Evolutionary conservation across 2,888 invertebrate species (phyloP).

Genomic region (Philereme transversata): DNA sequence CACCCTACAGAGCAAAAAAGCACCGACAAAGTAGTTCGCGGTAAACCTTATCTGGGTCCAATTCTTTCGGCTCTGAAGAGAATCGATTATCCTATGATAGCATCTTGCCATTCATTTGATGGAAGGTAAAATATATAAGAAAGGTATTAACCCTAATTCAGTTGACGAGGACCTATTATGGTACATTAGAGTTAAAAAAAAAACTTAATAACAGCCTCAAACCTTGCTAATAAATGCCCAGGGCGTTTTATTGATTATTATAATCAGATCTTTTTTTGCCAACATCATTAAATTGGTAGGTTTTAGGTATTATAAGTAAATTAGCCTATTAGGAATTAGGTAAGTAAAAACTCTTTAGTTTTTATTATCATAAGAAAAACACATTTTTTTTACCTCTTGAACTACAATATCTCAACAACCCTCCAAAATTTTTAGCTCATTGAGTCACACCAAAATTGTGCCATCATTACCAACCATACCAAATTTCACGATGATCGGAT

Average conservation of each 20-base stretch:
- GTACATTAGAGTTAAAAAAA: conserved; percentile 9
- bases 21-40: conserved; percentile 69
- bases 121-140: conserved; percentile 21
- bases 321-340: too few species aligned
- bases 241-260: conserved; percentile 10
- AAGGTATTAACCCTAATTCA: conserved; percentile 14
- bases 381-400: too few species aligned
- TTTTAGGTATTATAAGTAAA: too few species aligned
- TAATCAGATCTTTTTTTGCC: conserved; percentile 6
- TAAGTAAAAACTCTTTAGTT: too few species aligned
- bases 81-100: conserved; percentile 56
- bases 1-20: conserved; percentile 58
- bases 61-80: conserved; percentile 57
- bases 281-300: background rate
- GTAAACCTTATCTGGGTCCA: conserved; percentile 60
- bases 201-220: conserved; percentile 7
- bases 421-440: too few species aligned
- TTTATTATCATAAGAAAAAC: too few species aligned
- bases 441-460: too few species aligned
- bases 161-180: conserved; percentile 10
- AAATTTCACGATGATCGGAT: too few species aligned
- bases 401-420: too few species aligned
- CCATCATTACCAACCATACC: too few species aligned
- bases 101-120: conserved; percentile 40
- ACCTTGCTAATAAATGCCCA: conserved; percentile 6